Percentiles rank a stretch among this genome's conserved stretches.
Evolutionary conservation across 2,113 vertebrate genomes (phyloP).

Genomic region (Sphyrna mokarran): DNA sequence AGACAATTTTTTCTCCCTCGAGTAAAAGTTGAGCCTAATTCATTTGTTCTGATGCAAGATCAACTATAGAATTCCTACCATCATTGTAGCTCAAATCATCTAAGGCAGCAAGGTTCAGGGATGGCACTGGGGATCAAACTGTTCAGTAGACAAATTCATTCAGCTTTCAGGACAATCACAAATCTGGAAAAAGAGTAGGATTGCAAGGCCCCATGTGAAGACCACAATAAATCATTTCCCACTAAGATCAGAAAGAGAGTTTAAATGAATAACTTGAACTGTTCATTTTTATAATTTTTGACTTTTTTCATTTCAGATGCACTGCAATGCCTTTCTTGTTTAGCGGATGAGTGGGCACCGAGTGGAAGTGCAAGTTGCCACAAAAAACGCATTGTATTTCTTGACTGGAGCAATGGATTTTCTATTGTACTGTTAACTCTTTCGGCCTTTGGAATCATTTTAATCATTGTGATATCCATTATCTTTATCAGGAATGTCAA

Average conservation of each 20-base stretch:
- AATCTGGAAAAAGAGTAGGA: background rate
- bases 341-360: conserved; percentile 64
- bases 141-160: background rate
- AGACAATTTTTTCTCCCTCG: background rate
- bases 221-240: background rate
- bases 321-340: conserved; percentile 67
- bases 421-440: conserved; percentile 66
- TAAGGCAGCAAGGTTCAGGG: background rate
- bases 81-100: background rate
- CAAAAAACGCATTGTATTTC: conserved; percentile 60
- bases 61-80: background rate
- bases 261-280: background rate
- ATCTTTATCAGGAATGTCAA: conserved; percentile 68
- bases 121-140: background rate
- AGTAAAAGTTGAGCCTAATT: background rate
- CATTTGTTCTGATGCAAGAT: too few relatives aligned
- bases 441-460: conserved; percentile 57
- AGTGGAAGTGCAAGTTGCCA: conserved; percentile 59
- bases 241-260: background rate
- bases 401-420: conserved; percentile 67
- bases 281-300: background rate
- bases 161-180: background rate
- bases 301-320: conserved; percentile 60
- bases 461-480: conserved; percentile 58
- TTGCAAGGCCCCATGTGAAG: background rate